These are phyloP conservation scores for Dermochelys coriacea DNA, from an alignment of 2,797 vertebrate genomes.

Conservation along the genomic window DNA sequence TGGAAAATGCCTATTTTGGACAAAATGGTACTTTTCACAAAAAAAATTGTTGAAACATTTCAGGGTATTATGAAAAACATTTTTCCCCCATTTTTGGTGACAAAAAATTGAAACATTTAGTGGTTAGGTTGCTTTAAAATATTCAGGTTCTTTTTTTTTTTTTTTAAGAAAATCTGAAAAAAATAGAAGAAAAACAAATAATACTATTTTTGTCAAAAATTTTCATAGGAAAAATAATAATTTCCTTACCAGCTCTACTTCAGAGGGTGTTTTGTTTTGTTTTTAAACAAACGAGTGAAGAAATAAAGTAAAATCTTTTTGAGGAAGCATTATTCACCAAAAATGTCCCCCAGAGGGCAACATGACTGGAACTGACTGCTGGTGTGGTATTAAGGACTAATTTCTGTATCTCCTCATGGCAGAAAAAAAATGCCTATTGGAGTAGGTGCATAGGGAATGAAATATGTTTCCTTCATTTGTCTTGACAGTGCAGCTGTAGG, in stretches of 20 bases:
- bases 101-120: background rate
- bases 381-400: background rate
- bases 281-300: conserved; percentile 5
- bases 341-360: background rate
- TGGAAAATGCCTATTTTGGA: background rate
- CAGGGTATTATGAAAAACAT: background rate
- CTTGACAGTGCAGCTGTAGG: background rate
- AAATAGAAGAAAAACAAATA: background rate
- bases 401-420: background rate
- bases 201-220: background rate
- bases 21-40: background rate
- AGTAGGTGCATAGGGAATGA: background rate
- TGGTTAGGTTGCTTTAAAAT: background rate
- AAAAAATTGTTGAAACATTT: background rate
- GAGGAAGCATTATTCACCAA: background rate
- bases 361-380: background rate
- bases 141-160: background rate
- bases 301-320: background rate
- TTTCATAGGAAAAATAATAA: background rate
- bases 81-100: background rate
- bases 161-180: background rate
- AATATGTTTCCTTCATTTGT: conserved; percentile 43
- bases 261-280: background rate
- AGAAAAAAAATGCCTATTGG: background rate
- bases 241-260: background rate